Evolutionary conservation across 2,113 vertebrate species (phyloP), one percentile per base, ranked within the genome.

Genomic region (Pantherophis guttatus): DNA sequence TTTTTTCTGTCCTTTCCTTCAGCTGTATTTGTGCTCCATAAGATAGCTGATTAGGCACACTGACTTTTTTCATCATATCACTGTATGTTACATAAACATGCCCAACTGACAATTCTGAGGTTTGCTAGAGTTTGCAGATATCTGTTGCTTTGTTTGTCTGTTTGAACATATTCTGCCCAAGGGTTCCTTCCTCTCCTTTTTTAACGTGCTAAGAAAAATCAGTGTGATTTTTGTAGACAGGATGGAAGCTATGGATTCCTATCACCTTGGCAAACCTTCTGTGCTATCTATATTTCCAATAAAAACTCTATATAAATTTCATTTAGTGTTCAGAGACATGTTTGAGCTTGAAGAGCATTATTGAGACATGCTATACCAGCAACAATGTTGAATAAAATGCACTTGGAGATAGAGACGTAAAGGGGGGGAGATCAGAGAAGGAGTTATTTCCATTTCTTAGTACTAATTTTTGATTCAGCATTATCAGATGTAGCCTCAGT

Each of bases 71-170:
- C 90, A 93, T 65, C 0, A 33, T 94, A 48, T 62, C 75, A 57
- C 62, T 44, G n/a, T 86, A 53, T 92, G 39, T 94, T 95, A 93
- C 3, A 12, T 94, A 95, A 95, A 93, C 91, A 8, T 93, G 92
- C 86, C 90, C 50, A 17, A 58, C 90, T 94, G 93, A 85, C 70
- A 91, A 59, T 92, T 94, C 94, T 92, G 81, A 91, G 65, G 92
- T 24, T 86, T 90, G 0, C 89, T 94, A 91, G 8, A 8, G 90
- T 93, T 93, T 93, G 52, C 94, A 93, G 54, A 62, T 92, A 90
- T 86, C 62, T 29, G 86, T n/a, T 95, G 52, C 55, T 70, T 85
- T 90, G 26, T 90, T 58, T 70, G n/a, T 90, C 39, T 92, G 85
- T 86, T 91, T 91, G 85, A 87, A 94, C 91, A 75, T 10, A 55